Percentiles rank a stretch among this genome's conserved stretches.
Evolutionary conservation across 2,888 invertebrate species (phyloP).

Genomic region (Andrena flavipes): DNA sequence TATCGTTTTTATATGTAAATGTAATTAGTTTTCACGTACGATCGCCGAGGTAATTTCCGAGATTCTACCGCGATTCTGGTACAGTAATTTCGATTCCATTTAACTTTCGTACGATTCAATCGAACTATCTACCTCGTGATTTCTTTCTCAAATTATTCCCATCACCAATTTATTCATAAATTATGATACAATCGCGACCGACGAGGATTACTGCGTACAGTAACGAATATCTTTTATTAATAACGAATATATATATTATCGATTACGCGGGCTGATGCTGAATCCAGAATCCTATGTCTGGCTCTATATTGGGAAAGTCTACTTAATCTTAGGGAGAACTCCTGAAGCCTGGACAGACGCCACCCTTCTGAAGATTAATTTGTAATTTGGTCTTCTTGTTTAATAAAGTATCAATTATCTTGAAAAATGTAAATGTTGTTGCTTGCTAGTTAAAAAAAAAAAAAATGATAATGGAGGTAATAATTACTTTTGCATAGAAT

Average conservation of each 20-base stretch:
- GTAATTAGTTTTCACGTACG: conserved; percentile 40
- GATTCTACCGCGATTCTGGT: conserved; percentile 39
- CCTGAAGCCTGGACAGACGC: not conserved
- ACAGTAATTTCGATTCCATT: conserved; percentile 52
- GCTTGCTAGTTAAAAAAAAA: too few species aligned
- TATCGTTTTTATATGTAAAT: conserved; percentile 43
- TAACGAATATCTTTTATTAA: conserved; percentile 24
- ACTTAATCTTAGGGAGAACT: not conserved
- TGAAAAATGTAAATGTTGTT: too few species aligned
- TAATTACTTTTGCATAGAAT: not conserved
- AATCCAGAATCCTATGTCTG: not conserved
- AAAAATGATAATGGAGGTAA: too few species aligned
- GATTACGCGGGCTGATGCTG: conserved; percentile 1
- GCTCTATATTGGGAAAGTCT: not conserved
- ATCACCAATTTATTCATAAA: conserved; percentile 40
- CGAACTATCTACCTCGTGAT: conserved; percentile 23
- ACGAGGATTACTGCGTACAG: conserved; percentile 4
- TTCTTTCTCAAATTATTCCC: conserved; percentile 39
- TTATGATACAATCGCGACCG: conserved; percentile 2
- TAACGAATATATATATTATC: not conserved
- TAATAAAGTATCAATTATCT: too few species aligned
- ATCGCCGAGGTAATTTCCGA: conserved; percentile 21
- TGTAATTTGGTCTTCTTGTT: too few species aligned
- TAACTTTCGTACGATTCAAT: conserved; percentile 42
- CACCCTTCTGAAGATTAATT: too few species aligned